These are phyloP conservation scores for Chironex yamaguchii DNA, from an alignment of 30 jellyfish, hydroid and myxozoan species.

Conservation along the genomic window DNA sequence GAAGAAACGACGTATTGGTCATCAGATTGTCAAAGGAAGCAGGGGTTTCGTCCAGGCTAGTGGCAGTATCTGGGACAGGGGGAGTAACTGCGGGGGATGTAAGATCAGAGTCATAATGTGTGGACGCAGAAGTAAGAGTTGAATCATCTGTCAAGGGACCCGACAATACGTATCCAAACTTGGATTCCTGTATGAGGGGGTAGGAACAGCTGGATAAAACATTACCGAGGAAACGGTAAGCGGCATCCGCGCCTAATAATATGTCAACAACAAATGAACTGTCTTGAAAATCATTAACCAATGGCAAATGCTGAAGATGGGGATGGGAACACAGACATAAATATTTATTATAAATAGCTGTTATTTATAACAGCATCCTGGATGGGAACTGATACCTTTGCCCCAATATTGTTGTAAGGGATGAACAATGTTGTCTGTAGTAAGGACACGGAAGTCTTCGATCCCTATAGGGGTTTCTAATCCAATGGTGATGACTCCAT, in stretches of 20 bases:
- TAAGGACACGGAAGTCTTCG: slow-evolving; percentile 19
- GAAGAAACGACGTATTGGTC: slow-evolving; percentile 26
- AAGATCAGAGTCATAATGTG: too few relatives aligned
- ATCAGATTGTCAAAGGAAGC: slow-evolving; percentile 19
- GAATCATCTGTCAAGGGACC: slow-evolving; percentile 28
- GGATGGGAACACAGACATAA: too few relatives aligned
- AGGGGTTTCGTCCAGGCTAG: not conserved
- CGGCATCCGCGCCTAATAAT: slow-evolving; percentile 56
- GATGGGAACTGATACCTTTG: slow-evolving; percentile 1
- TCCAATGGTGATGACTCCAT: slow-evolving; percentile 45
- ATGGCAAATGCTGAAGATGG: slow-evolving; percentile 20
- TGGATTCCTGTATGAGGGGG: slow-evolving; percentile 24
- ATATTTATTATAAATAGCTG: too few relatives aligned
- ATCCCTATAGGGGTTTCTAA: slow-evolving; percentile 48
- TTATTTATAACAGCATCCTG: too few relatives aligned
- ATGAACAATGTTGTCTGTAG: slow-evolving; percentile 29
- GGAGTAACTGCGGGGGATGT: too few relatives aligned
- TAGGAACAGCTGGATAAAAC: not conserved
- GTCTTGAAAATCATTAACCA: slow-evolving; percentile 25
- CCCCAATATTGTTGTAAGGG: slow-evolving; percentile 34
- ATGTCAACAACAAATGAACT: slow-evolving; percentile 26
- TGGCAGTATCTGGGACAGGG: not conserved
- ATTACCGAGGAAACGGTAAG: slow-evolving; percentile 44
- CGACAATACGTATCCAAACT: slow-evolving; percentile 38
- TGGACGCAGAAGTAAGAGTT: not conserved